A percentile compares a stretch with the other conserved stretches of the same genome.
phyloP scores from a whole-genome alignment of 1,140 invertebrate genomes.

The fruit fly (Drosophila melanogaster) region Release_6_plus_ISO1_MT NC_004354.4:19589001-19589500 shows the following conservation, averaged over 20 bases:
- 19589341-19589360: constrained; percentile 37
- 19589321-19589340: constrained; percentile 61
- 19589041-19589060: constrained; percentile 32
- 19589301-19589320: no score
- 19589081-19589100: constrained; percentile 56
- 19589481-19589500: constrained; percentile 51
- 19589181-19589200: constrained; percentile 38
- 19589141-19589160: neutral
- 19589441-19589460: constrained; percentile 27
- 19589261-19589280: no score
- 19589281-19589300: no score
- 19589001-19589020: constrained; percentile 87
- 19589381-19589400: constrained; percentile 22
- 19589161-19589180: constrained; percentile 31
- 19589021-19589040: constrained; percentile 84
- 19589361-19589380: constrained; percentile 41
- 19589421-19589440: constrained; percentile 26
- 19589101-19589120: constrained; percentile 25
- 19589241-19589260: constrained; percentile 46
- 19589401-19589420: neutral
- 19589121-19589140: constrained; percentile 7
- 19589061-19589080: constrained; percentile 48
- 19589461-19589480: constrained; percentile 39
- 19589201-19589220: constrained; percentile 44
- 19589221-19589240: constrained; percentile 34